Conservation (phyloP, 2,113 vertebrate species). For the Xiphorhynchus elegans region DNA sequence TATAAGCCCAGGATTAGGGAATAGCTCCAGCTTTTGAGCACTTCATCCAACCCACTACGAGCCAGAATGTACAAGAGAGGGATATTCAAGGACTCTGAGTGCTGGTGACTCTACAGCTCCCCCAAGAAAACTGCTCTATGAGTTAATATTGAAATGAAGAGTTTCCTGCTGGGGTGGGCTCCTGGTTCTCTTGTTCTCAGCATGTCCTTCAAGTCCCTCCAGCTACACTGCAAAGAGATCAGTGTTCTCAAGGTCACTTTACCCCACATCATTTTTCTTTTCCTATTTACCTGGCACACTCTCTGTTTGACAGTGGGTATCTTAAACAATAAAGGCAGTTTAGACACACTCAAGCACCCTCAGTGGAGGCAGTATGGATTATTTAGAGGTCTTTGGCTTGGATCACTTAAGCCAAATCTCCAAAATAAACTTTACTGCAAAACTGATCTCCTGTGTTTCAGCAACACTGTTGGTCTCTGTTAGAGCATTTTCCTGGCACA, state of each 20-base stretch:
- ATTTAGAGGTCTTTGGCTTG: not conserved
- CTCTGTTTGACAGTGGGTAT: not conserved
- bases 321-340: not conserved
- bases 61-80: not conserved
- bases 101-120: not conserved
- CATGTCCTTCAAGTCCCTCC: not conserved
- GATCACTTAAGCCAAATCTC: not conserved
- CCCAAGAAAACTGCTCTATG: not conserved
- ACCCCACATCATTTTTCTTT: not conserved
- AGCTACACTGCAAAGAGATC: not conserved
- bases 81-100: not conserved
- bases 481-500: not conserved
- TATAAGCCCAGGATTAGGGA: not conserved
- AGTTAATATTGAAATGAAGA: not conserved
- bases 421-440: not conserved
- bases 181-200: not conserved
- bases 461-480: not conserved
- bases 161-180: not conserved
- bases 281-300: conserved; percentile 11
- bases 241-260: not conserved
- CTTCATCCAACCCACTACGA: not conserved
- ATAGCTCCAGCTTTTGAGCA: accelerated
- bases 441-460: not conserved
- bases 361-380: not conserved
- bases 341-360: not conserved